These are phyloP conservation scores for Pteromalus puparum DNA, from an alignment of 1,140 invertebrate species.

Conservation along the genomic window DNA sequence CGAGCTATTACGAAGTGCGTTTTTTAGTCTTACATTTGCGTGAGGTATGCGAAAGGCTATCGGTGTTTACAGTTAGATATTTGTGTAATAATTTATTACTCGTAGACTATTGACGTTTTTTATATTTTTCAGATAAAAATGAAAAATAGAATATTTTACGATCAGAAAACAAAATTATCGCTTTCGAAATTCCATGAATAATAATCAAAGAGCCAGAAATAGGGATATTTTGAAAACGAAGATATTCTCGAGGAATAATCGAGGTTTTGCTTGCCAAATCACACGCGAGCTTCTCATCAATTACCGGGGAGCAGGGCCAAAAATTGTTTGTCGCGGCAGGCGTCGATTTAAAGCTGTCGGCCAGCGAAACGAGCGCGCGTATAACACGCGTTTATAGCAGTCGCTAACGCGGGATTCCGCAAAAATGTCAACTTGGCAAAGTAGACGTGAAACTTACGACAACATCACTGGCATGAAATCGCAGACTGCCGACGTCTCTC, in stretches of 20 bases:
- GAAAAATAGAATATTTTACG: no score
- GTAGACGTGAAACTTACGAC: constrained; percentile 9
- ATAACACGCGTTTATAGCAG: neutral
- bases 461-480: constrained; percentile 42
- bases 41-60: neutral
- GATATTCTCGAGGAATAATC: neutral
- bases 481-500: neutral
- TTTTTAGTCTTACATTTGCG: neutral
- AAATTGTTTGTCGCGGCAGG: constrained; percentile 32
- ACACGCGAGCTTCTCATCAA: constrained; percentile 4
- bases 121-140: no score
- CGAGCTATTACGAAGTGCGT: neutral
- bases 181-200: no score
- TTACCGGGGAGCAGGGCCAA: neutral
- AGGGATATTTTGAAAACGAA: constrained; percentile 25
- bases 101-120: neutral
- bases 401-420: constrained; percentile 37
- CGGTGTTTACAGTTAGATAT: neutral
- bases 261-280: neutral
- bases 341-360: constrained; percentile 41
- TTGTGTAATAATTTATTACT: neutral
- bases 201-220: neutral
- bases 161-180: no score
- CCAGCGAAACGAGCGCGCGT: neutral
- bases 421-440: constrained; percentile 39